Percentiles rank a stretch among this genome's conserved stretches.
Evolutionary conservation across 2,797 vertebrate genomes (phyloP).

Genomic region (Champsocephalus gunnari): DNA sequence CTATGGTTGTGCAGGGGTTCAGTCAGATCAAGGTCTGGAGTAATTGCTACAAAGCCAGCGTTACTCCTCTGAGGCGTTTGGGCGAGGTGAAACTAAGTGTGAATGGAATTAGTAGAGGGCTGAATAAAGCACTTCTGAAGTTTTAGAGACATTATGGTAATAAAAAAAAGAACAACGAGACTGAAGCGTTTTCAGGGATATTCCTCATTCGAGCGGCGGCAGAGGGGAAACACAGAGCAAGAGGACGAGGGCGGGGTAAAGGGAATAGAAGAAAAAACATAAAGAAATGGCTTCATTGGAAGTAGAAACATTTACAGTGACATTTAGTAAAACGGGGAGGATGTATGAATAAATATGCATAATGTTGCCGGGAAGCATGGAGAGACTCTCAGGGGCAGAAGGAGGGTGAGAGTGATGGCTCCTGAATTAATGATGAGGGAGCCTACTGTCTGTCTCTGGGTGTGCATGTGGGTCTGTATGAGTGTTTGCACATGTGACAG

Average conservation of each 20-base stretch:
- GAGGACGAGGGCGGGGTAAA: conserved; percentile 8
- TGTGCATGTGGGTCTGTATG: conserved; percentile 59
- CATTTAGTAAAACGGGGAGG: conserved; percentile 80
- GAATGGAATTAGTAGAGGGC: conserved; percentile 66
- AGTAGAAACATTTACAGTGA: conserved; percentile 83
- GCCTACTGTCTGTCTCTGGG: conserved; percentile 75
- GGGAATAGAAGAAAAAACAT: conserved; percentile 60
- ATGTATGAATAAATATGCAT: conserved; percentile 86
- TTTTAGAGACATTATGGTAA: conserved; percentile 68
- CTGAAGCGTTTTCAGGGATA: conserved; percentile 42
- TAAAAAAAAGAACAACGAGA: conserved; percentile 26
- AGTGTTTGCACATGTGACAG: conserved; percentile 69
- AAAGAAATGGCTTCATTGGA: conserved; percentile 77
- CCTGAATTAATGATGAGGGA: conserved; percentile 85
- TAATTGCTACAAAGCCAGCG: conserved; percentile 67
- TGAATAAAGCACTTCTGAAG: conserved; percentile 62
- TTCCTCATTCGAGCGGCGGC: conserved; percentile 55
- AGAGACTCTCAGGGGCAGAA: conserved; percentile 79
- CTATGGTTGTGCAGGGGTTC: conserved; percentile 12
- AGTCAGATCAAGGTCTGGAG: conserved; percentile 70
- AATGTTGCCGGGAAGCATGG: conserved; percentile 78
- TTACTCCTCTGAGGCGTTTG: conserved; percentile 55
- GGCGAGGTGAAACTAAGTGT: conserved; percentile 73
- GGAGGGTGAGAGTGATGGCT: conserved; percentile 80
- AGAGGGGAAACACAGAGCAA: conserved; percentile 22